phyloP scores from a whole-genome alignment of 92 coral and sea anemone genomes.

The Virgularia gustaviana region DNA sequence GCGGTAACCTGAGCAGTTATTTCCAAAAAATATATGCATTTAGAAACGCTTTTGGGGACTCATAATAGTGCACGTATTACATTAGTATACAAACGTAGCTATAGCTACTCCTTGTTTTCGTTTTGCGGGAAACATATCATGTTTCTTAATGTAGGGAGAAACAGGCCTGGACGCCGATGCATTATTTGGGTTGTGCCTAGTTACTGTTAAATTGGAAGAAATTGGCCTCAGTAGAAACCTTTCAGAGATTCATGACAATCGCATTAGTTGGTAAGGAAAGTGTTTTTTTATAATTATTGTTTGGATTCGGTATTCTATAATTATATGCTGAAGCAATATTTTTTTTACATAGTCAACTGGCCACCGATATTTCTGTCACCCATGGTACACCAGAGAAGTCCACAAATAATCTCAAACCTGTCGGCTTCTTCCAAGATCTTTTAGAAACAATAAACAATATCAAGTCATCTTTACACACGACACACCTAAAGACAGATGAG shows the following conservation, averaged over 20 bases:
- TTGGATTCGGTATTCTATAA: background rate
- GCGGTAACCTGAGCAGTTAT: too few species aligned
- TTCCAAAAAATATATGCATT: too few species aligned
- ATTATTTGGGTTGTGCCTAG: constrained; percentile 11
- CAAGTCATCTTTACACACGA: background rate
- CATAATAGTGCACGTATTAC: too few species aligned
- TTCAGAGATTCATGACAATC: constrained; percentile 3
- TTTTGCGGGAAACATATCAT: constrained; percentile 4
- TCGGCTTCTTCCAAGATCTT: constrained; percentile 11
- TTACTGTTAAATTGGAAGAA: constrained; percentile 9
- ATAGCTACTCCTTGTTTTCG: background rate
- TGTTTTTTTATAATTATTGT: background rate
- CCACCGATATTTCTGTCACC: constrained; percentile 7
- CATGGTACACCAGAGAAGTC: background rate
- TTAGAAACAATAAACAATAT: constrained; percentile 11
- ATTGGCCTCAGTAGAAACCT: constrained; percentile 24
- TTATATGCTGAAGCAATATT: background rate
- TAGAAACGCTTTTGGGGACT: too few species aligned
- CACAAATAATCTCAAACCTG: constrained; percentile 2
- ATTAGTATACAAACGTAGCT: too few species aligned
- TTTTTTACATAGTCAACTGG: constrained; percentile 17
- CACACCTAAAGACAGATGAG: background rate
- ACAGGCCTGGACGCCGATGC: background rate
- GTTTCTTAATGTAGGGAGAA: too few species aligned
- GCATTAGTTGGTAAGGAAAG: constrained; percentile 24